Evolutionary conservation across 2,113 vertebrate species (phyloP), one percentile per base, ranked within the genome.

Genomic region (Alouatta palliata): DNA sequence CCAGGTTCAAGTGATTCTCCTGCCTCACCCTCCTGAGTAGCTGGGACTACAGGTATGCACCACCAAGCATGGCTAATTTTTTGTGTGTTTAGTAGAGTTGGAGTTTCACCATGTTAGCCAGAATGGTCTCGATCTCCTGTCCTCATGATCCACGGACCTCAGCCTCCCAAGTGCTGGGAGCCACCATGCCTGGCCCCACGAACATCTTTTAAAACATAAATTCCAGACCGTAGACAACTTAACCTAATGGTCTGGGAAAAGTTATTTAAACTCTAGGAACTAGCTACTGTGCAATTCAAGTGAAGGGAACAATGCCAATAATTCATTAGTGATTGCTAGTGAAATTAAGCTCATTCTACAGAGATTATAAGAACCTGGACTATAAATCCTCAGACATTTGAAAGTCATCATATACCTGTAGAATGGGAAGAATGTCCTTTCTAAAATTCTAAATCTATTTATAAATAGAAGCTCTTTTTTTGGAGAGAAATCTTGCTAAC

Each of bases 361-460:
- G 66, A 90, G 32, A 87, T 52, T 75, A 61, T 80, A 45, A 75
- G 95, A 87, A 37, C 16, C 66, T 90, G 19, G 16, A 45, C 66
- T 66, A 21, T 56, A 93, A 85, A 87, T 77, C 45, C 20, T 66
- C 35, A 66, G 13, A 25, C 47, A 75, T 80, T 75, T 43, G 4
- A n/a, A 47, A 64, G 49, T 77, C 81, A 70, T 47, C 25, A 52
- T 8, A 84, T 43, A 61, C 56, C 77, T 52, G 8, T 43, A 92
- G 76, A 87, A 73, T n/a, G 37, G n/a, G 56, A n/a, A 71, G 25
- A 81, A n/a, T 35, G 12, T 30, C 45, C 30, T 97, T 95, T 79
- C 71, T 70, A 61, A 68, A 86, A 87, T 47, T 68, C 32, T 54
- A 40, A 75, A 96, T 83, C 73, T 91, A 83, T 92, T 86, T 97